Percentiles rank a stretch among this genome's conserved stretches.
Conservation (phyloP, 2,888 invertebrate genomes). For the Erannis defoliaria region DNA sequence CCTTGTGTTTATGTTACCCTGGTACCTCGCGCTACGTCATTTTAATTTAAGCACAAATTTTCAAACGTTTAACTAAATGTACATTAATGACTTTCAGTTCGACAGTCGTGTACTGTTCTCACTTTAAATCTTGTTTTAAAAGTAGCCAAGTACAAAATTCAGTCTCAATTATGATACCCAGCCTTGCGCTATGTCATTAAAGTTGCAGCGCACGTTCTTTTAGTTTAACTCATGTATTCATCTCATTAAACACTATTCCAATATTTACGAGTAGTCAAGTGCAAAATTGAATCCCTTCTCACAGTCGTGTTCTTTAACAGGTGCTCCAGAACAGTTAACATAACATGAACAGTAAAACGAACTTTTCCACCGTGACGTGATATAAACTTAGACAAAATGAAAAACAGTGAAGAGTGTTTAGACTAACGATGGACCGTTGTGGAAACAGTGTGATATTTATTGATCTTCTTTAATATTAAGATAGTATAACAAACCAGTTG, state of each 20-base stretch:
- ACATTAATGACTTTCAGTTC: too few species aligned
- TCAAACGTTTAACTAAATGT: not conserved
- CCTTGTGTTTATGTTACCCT: constrained; percentile 48
- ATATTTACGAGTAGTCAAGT: constrained; percentile 7
- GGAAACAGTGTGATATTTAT: constrained; percentile 80
- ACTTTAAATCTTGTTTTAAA: too few species aligned
- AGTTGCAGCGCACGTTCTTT: too few species aligned
- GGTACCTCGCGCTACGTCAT: constrained; percentile 34
- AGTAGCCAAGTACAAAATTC: too few species aligned
- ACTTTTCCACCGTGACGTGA: constrained; percentile 74
- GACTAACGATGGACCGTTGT: constrained; percentile 60
- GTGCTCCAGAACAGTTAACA: constrained; percentile 57
- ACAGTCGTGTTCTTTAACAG: constrained; percentile 54
- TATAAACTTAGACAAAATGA: constrained; percentile 76
- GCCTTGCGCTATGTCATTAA: too few species aligned
- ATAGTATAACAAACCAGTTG: constrained; percentile 54
- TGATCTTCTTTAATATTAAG: constrained; percentile 72
- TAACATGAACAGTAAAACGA: constrained; percentile 63
- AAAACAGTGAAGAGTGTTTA: constrained; percentile 86
- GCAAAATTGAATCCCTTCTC: constrained; percentile 50
- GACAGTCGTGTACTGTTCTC: too few species aligned
- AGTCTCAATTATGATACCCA: too few species aligned
- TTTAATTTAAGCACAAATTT: not conserved
- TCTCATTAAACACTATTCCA: constrained; percentile 28
- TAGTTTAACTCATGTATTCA: constrained; percentile 35